Evolutionary conservation across 37 sponge, comb jelly and placozoan species (phyloP).

Genomic region (Chondrilla cf. caribensis): DNA sequence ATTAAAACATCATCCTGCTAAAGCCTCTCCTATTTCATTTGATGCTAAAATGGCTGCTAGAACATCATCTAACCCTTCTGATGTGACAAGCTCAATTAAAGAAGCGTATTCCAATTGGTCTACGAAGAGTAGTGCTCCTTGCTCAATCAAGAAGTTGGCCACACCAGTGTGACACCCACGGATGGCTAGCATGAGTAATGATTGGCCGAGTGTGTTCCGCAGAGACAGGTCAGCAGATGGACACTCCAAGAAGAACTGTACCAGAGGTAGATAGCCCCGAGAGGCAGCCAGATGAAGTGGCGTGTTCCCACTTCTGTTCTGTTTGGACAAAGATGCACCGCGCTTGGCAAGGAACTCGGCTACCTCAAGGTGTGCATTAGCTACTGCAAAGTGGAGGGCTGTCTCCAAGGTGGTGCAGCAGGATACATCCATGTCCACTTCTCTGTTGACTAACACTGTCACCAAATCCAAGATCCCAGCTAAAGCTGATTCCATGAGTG

Average conservation of each 20-base stretch:
- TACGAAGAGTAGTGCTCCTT: slow-evolving; percentile 70
- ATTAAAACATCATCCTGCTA: slow-evolving; percentile 64
- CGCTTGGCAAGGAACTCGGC: slow-evolving; percentile 51
- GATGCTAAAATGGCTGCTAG: slow-evolving; percentile 59
- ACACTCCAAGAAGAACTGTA: slow-evolving; percentile 44
- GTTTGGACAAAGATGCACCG: slow-evolving; percentile 25
- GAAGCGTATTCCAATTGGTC: slow-evolving; percentile 55
- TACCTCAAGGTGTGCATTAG: slow-evolving; percentile 53
- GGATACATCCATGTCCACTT: slow-evolving; percentile 55
- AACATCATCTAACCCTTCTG: slow-evolving; percentile 70
- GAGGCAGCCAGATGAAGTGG: slow-evolving; percentile 60
- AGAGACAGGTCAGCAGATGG: slow-evolving; percentile 39
- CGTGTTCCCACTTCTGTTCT: slow-evolving; percentile 48
- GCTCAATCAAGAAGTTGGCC: slow-evolving; percentile 65
- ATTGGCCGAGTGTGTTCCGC: slow-evolving; percentile 22
- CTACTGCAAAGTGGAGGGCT: slow-evolving; percentile 59
- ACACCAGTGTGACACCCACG: slow-evolving; percentile 57
- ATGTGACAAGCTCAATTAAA: slow-evolving; percentile 46
- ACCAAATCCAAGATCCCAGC: slow-evolving; percentile 76
- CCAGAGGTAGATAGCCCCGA: slow-evolving; percentile 46
- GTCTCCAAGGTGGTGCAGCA: slow-evolving; percentile 53
- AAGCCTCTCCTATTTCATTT: slow-evolving; percentile 62
- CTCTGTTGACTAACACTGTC: slow-evolving; percentile 66
- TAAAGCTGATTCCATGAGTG: slow-evolving; percentile 68
- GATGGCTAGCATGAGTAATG: slow-evolving; percentile 58